Percentiles rank a stretch among this genome's conserved stretches.
Evolutionary conservation across 2,797 vertebrate genomes (phyloP).

Genomic region (Coregonus suidteri): DNA sequence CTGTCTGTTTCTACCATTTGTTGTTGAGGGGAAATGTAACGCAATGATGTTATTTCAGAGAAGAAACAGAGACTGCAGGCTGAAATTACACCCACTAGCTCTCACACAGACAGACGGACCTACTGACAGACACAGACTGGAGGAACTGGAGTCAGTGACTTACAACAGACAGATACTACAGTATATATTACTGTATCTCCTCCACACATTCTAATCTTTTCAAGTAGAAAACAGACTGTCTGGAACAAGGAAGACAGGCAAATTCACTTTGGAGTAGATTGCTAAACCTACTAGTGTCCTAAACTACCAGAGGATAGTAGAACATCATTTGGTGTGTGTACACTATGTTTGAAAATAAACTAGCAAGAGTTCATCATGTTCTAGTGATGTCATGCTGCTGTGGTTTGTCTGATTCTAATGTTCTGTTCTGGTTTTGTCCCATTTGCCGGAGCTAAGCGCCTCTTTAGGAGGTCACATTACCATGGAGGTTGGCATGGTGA

Average conservation of each 20-base stretch:
- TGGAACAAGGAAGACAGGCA: neutral
- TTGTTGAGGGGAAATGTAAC: conserved; percentile 45
- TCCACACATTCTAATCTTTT: neutral
- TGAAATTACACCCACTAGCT: conserved; percentile 74
- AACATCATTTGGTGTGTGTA: neutral
- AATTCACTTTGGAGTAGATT: neutral
- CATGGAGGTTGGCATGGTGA: conserved; percentile 63
- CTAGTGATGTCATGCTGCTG: neutral
- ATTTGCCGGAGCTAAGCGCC: neutral
- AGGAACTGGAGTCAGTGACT: neutral
- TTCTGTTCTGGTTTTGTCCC: neutral
- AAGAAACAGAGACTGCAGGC: conserved; percentile 68
- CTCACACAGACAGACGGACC: conserved; percentile 36
- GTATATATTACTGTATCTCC: neutral
- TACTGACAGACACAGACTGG: conserved; percentile 9
- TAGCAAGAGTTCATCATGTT: neutral
- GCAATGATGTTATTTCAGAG: conserved; percentile 56
- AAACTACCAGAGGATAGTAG: neutral
- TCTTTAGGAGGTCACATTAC: conserved; percentile 56
- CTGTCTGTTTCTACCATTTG: conserved; percentile 16
- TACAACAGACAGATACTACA: conserved; percentile 24
- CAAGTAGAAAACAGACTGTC: neutral
- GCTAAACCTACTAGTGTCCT: neutral
- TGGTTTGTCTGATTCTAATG: neutral
- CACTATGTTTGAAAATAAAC: neutral